Base-by-base conservation (phyloP, 2,888 invertebrate species). In the Odontocolon sp. region DNA sequence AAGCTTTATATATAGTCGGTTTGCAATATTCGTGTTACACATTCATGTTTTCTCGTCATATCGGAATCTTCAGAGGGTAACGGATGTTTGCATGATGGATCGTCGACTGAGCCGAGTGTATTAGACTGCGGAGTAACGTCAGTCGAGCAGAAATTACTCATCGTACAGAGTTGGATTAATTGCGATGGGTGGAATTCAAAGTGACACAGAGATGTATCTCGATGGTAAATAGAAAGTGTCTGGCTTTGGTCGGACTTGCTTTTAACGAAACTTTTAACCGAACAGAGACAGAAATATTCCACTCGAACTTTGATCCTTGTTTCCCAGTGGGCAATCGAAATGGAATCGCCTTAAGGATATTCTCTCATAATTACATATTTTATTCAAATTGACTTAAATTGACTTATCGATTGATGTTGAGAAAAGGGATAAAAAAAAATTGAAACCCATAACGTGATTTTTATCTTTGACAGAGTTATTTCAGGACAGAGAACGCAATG, bases 121-220 rank as follows among this genome's bases (percentile, higher is more conserved):
- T n/a, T n/a, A 16, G 61, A 67, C 38, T 54, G 26, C 52, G 59
- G 50, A 45, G 61, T 70, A 16, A 5, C 42, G 45, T 36, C 63
- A 56, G 38, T 38, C 67, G 61, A 50, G 50, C 50, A 61, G 67
- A 77, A 77, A 77, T 77, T 57, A 56, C n/a, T n/a, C 76, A 50
- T 50, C 71, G 64, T 57, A n/a, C n/a, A 23, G 42, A 61, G 56
- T 50, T 47, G 33, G 45, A 67, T 63, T 59, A 70, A 71, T 63
- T 50, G 67, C 59, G 71, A 56, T 21, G 28, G 47, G 18, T 61
- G 54, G 52, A 26, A 47, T 45, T 1, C 28, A 28, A 16, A 38
- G 28, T 26, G 45, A 57, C 26, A 28, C 38, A 14, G 50, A 31
- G 40, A 23, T 11, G 50, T 14, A 16, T 14, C 11, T 9, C 54